Conservation (phyloP, 1,140 invertebrate genomes). For the Limonius californicus region DNA sequence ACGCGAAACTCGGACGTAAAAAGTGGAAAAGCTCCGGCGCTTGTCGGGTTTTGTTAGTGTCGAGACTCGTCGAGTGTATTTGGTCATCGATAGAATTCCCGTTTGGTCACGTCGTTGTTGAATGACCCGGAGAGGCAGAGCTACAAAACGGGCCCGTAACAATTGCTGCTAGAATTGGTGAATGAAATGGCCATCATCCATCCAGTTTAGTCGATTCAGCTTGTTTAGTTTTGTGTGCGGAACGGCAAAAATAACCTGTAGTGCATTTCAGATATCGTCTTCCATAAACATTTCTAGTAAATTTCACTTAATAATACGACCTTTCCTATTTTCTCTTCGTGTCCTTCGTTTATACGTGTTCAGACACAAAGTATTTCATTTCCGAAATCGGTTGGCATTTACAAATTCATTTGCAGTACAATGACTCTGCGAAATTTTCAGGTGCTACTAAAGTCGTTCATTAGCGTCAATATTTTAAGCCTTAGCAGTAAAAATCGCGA, state of each 20-base stretch:
- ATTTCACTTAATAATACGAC: no score
- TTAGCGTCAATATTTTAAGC: no score
- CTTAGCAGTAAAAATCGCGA: no score
- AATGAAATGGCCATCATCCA: constrained; percentile 25
- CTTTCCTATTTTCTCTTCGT: no score
- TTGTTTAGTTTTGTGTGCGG: not conserved
- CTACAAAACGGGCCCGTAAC: constrained; percentile 27
- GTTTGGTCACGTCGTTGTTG: constrained; percentile 25
- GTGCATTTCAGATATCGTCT: not conserved
- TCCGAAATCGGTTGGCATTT: not conserved
- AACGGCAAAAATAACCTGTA: constrained; percentile 3
- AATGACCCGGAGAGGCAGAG: constrained; percentile 25
- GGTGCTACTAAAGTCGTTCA: no score
- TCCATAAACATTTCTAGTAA: constrained; percentile 1
- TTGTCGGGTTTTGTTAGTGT: constrained; percentile 12
- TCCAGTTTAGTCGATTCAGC: constrained; percentile 16
- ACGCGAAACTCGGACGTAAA: not conserved
- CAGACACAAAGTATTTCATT: no score
- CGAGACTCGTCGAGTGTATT: constrained; percentile 18
- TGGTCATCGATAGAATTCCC: constrained; percentile 20
- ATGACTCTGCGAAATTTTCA: no score
- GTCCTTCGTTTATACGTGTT: not conserved
- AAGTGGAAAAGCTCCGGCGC: not conserved
- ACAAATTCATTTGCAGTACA: no score
- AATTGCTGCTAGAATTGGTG: constrained; percentile 27